These are phyloP conservation scores for Alaudala cheleensis DNA, from an alignment of 2,113 vertebrate species.

Conservation along the genomic window DNA sequence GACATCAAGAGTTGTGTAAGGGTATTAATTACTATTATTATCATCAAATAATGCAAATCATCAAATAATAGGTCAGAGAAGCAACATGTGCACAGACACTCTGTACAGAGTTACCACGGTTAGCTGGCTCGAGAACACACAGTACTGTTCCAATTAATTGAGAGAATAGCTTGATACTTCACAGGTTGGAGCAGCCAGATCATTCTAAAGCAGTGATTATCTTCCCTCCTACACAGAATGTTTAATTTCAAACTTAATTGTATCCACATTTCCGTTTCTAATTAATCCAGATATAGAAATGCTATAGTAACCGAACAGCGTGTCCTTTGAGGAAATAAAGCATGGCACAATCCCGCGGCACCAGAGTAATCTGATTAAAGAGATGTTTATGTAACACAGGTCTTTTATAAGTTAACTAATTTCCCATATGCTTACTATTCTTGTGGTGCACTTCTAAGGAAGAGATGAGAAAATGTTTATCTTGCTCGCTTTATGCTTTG, in stretches of 20 bases:
- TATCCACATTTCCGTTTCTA: constrained; percentile 74
- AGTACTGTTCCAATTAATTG: constrained; percentile 64
- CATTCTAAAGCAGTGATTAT: constrained; percentile 74
- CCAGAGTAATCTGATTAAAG: constrained; percentile 58
- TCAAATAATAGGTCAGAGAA: background rate
- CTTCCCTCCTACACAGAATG: constrained; percentile 60
- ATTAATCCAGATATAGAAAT: constrained; percentile 76
- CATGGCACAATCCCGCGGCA: constrained; percentile 3
- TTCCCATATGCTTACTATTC: constrained; percentile 31
- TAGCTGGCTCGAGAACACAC: constrained; percentile 19
- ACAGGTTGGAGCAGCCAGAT: constrained; percentile 50
- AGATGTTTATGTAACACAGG: constrained; percentile 36
- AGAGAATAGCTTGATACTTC: constrained; percentile 45
- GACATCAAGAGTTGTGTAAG: background rate
- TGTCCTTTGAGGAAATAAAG: constrained; percentile 69
- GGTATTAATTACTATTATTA: background rate
- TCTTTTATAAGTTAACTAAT: constrained; percentile 41
- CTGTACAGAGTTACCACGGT: background rate
- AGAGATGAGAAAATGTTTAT: constrained; percentile 17
- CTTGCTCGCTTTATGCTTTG: background rate
- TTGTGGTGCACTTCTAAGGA: constrained; percentile 12
- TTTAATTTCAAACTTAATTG: constrained; percentile 77
- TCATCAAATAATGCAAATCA: constrained; percentile 5
- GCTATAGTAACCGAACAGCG: constrained; percentile 67
- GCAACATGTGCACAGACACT: background rate